Conservation (phyloP, 2,113 vertebrate species). For the Laterallus jamaicensis region DNA sequence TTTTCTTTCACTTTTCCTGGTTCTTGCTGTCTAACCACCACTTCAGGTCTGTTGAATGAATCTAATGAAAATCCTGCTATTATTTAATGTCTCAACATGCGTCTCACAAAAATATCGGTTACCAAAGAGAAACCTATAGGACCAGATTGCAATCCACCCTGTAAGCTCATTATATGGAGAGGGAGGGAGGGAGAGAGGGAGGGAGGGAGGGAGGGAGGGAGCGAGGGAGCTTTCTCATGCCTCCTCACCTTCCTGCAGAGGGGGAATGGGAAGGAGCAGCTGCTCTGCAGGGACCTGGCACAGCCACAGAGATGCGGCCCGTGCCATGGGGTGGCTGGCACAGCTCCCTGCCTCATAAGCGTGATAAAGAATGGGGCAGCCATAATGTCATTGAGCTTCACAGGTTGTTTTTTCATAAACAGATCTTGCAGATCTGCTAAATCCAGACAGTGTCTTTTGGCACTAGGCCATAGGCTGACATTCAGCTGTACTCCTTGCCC, state of each 20-base stretch:
- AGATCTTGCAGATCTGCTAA: not conserved
- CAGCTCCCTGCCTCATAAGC: rapidly evolving
- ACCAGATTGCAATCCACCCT: not conserved
- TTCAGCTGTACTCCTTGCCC: not conserved
- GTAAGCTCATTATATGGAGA: not conserved
- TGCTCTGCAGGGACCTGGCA: not conserved
- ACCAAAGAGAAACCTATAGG: not conserved
- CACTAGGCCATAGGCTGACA: rapidly evolving
- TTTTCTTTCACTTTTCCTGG: not conserved
- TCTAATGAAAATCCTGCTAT: not conserved
- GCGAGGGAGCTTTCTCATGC: not conserved
- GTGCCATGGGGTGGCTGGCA: not conserved
- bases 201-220: not conserved
- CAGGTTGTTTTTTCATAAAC: not conserved
- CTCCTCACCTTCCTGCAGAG: not conserved
- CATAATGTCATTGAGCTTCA: not conserved
- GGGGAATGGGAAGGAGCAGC: rapidly evolving
- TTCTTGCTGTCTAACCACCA: not conserved
- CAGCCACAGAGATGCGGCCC: rapidly evolving
- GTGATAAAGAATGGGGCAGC: not conserved
- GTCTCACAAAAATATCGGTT: not conserved
- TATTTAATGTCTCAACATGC: not conserved
- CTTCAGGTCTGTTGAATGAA: not conserved
- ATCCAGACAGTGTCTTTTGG: not conserved
- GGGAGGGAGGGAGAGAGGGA: not conserved